Conservation (phyloP, 1,140 invertebrate genomes). For the Ectropis grisescens region DNA sequence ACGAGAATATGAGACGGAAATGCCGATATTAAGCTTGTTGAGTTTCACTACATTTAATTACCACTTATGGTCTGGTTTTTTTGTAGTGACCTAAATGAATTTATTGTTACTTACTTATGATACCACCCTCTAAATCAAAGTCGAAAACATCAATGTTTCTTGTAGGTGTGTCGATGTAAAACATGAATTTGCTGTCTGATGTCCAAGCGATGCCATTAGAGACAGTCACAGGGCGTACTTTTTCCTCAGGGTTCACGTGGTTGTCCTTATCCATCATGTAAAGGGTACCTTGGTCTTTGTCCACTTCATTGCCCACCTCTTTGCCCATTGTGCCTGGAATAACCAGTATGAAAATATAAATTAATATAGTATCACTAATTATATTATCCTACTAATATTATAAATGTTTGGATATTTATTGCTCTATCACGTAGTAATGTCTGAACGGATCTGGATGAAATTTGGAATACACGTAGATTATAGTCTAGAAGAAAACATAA, state of each 20-base stretch:
- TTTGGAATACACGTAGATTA: too few species aligned
- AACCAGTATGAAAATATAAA: not conserved
- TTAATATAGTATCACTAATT: too few species aligned
- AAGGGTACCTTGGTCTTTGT: conserved; percentile 43
- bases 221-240: conserved; percentile 66
- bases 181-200: conserved; percentile 78
- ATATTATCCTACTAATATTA: too few species aligned
- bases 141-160: conserved; percentile 80
- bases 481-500: too few species aligned
- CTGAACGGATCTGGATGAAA: too few species aligned
- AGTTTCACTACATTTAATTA: too few species aligned
- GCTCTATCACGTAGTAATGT: too few species aligned
- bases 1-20: too few species aligned
- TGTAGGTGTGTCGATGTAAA: conserved; percentile 83
- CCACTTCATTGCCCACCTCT: conserved; percentile 30
- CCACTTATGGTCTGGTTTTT: too few species aligned
- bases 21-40: too few species aligned
- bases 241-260: conserved; percentile 28
- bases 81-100: too few species aligned
- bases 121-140: conserved; percentile 77
- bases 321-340: conserved; percentile 60
- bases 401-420: too few species aligned
- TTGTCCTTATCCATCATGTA: conserved; percentile 49
- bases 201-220: conserved; percentile 91
- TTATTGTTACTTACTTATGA: conserved; percentile 71